A percentile compares a stretch with the other conserved stretches of the same genome.
phyloP scores from a whole-genome alignment of 2,113 vertebrate genomes.

The Bubo scandiacus region DNA sequence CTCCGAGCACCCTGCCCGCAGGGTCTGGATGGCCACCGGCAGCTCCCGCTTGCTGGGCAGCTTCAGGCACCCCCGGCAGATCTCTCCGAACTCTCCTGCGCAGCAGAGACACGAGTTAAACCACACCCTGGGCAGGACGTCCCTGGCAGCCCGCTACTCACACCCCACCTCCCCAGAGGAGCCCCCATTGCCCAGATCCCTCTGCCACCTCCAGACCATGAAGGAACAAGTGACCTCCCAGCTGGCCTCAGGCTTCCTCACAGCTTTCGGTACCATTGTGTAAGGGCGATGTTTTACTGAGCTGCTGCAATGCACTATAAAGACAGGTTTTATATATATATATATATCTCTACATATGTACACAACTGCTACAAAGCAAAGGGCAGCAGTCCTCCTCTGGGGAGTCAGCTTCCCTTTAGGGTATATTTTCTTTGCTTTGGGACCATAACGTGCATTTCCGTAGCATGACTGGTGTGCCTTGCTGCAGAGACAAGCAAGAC shows the following conservation, averaged over 20 bases:
- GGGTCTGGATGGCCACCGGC: constrained; percentile 87
- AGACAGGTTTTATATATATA: not conserved
- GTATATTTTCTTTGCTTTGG: not conserved
- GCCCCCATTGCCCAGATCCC: not conserved
- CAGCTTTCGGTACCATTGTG: too few relatives aligned
- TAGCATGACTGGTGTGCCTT: fast-evolving
- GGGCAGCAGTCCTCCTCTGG: not conserved
- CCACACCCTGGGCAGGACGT: fast-evolving
- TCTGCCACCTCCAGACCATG: not conserved
- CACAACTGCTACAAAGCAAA: not conserved
- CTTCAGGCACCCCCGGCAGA: constrained; percentile 88
- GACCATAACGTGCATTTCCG: not conserved
- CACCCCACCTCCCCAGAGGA: not conserved
- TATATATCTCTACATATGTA: not conserved
- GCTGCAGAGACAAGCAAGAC: not conserved
- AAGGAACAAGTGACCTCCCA: not conserved
- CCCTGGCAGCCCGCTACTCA: not conserved
- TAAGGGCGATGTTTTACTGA: not conserved
- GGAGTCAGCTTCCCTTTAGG: not conserved
- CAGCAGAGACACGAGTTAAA: not conserved
- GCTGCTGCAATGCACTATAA: not conserved
- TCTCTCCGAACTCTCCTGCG: constrained; percentile 89
- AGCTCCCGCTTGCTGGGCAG: constrained; percentile 91
- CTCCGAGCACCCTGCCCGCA: constrained; percentile 85
- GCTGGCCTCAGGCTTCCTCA: not conserved